These are phyloP conservation scores for Chirona hameri DNA, from an alignment of 2,888 invertebrate genomes.

Conservation along the genomic window DNA sequence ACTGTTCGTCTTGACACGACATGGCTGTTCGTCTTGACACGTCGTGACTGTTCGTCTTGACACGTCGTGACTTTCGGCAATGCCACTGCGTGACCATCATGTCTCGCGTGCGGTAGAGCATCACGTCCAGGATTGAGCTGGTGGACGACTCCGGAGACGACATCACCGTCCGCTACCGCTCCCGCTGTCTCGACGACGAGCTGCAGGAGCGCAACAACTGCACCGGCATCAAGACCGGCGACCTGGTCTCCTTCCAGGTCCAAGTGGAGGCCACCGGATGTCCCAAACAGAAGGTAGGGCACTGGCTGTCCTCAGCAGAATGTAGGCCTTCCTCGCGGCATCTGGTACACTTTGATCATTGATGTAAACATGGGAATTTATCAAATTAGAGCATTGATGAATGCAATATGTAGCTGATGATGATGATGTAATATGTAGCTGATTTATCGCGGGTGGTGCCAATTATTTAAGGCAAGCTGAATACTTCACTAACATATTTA, in stretches of 20 bases:
- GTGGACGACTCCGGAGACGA: neutral
- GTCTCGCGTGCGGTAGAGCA: constrained; percentile 44
- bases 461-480: no score
- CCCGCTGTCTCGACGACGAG: neutral
- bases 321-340: no score
- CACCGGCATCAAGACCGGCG: constrained; percentile 7
- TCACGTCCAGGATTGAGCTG: constrained; percentile 3
- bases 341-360: no score
- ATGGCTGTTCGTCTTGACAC: neutral
- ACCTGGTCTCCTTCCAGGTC: neutral
- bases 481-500: no score
- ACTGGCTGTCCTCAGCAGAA: neutral
- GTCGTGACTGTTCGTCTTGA: neutral
- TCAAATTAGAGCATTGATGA: no score
- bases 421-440: no score
- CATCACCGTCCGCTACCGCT: neutral
- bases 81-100: constrained; percentile 44
- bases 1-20: neutral
- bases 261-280: neutral
- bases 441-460: no score
- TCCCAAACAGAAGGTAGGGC: neutral
- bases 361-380: no score
- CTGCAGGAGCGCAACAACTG: neutral
- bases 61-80: constrained; percentile 41
- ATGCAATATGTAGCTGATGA: no score